A percentile compares a stretch with the other conserved stretches of the same genome.
Evolutionary conservation across 2,888 invertebrate species (phyloP).

Genomic region (Parapristionchus giblindavisi): DNA sequence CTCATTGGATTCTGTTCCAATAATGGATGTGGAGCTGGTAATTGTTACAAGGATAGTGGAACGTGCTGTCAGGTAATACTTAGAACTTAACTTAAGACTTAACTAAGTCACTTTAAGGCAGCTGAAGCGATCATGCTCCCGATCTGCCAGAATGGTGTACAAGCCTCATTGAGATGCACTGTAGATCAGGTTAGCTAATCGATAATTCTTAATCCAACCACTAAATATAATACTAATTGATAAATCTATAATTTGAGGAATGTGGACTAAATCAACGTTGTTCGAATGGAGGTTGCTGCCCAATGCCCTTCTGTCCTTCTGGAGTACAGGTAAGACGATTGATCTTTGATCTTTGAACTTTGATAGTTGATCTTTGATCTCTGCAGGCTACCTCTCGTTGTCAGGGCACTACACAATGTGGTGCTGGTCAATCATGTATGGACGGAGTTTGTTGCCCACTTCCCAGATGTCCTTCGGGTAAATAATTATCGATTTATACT

Average conservation of each 20-base stretch:
- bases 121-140: conserved; percentile 52
- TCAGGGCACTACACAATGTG: conserved; percentile 43
- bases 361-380: background rate
- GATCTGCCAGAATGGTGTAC: conserved; percentile 58
- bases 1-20: conserved; percentile 55
- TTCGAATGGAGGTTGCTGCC: conserved; percentile 67
- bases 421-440: conserved; percentile 56
- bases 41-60: conserved; percentile 51
- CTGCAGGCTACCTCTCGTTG: conserved; percentile 50
- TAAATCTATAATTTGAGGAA: conserved; percentile 40
- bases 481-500: background rate
- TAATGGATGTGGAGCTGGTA: conserved; percentile 50
- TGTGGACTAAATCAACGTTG: conserved; percentile 65
- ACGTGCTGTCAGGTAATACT: conserved; percentile 53
- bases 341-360: background rate
- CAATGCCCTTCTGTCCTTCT: conserved; percentile 65
- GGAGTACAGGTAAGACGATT: conserved; percentile 52
- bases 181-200: conserved; percentile 35
- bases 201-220: too few species aligned
- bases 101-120: background rate
- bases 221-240: conserved; percentile 30
- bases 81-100: background rate
- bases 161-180: conserved; percentile 42
- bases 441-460: conserved; percentile 63
- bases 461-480: conserved; percentile 62